Conservation (phyloP, 2,797 vertebrate species). For the Lagorchestes hirsutus region DNA sequence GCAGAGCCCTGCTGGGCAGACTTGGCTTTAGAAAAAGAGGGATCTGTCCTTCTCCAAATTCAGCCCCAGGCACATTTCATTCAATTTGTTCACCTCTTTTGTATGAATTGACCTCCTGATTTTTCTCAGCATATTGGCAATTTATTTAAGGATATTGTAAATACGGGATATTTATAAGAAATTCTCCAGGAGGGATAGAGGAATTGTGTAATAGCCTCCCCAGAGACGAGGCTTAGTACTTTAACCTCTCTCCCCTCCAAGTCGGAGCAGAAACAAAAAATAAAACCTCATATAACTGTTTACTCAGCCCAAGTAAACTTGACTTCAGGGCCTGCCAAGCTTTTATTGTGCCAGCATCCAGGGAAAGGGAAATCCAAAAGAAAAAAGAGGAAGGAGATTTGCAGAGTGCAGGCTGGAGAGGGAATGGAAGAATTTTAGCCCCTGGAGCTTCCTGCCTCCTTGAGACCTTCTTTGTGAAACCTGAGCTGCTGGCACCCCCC, state of each 20-base stretch:
- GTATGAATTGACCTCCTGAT: slow-evolving; percentile 29
- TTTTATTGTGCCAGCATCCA: slow-evolving; percentile 67
- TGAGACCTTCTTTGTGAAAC: slow-evolving; percentile 79
- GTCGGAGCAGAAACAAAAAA: slow-evolving; percentile 63
- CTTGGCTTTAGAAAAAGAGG: not conserved
- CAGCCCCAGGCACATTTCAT: slow-evolving; percentile 16
- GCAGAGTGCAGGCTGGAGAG: slow-evolving; percentile 63
- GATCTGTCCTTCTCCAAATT: not conserved
- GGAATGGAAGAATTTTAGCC: slow-evolving; percentile 65
- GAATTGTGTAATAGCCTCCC: slow-evolving; percentile 60
- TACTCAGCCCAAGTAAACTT: slow-evolving; percentile 70
- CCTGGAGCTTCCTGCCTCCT: slow-evolving; percentile 76
- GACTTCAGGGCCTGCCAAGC: slow-evolving; percentile 63
- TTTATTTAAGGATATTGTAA: slow-evolving; percentile 44
- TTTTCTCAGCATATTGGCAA: slow-evolving; percentile 50
- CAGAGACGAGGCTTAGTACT: slow-evolving; percentile 40
- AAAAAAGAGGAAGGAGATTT: slow-evolving; percentile 69
- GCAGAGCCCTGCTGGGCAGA: not conserved
- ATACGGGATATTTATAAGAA: slow-evolving; percentile 64
- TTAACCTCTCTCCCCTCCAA: slow-evolving; percentile 54
- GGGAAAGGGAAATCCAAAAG: slow-evolving; percentile 63
- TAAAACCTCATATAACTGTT: slow-evolving; percentile 68
- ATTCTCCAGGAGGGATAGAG: slow-evolving; percentile 50
- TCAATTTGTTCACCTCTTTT: slow-evolving; percentile 54
- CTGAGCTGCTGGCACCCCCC: slow-evolving; percentile 70